Evolutionary conservation across 2,113 vertebrate species (phyloP), one percentile per base, ranked within the genome.

Genomic region (Dryoscopus gambensis): DNA sequence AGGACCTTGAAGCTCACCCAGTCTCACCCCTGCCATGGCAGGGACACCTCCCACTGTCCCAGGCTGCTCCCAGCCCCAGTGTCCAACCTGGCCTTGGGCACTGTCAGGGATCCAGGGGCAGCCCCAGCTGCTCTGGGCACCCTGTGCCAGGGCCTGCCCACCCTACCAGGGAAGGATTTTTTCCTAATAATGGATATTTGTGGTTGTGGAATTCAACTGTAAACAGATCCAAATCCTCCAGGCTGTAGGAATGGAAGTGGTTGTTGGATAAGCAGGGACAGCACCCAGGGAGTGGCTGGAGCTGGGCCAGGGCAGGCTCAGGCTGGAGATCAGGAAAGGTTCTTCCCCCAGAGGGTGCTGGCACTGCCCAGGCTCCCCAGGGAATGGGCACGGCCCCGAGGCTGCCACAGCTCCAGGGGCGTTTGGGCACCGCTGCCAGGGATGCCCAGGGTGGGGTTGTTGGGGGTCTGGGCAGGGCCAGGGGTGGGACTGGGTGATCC

Each of bases 211-310:
- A 28, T 74, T 50, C 0, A 0, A 11, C 33, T 74, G 33, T 39
- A 28, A 59, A 33, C 23, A 59, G 28, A n/a, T 60, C 9, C 18
- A 25, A 22, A 18, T 60, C 39, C 20, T 53, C 5, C 46, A 20
- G 19, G 19, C 23, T 75, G 23, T 82, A n/a, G 44, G 69, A n/a
- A 20, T 46, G 13, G 39, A 46, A 9, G 52, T 52, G 33, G 9
- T 44, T 37, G 27, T 65, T 37, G 33, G 33, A 8, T 52, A 44
- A 59, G 14, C 59, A 28, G 30, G 2, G 57, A 12, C 9, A 18
- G 42, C 0, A 23, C 2, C 42, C 50, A 57, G 52, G 31, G 23
- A 31, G 11, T 0, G 0, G 3, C 52, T 81, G 37, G 4, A 17
- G 50, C 68, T 73, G 76, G 7, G 3, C 31, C 76, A 23, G 31